Evolutionary conservation across 1,140 invertebrate genomes (phyloP).

Genomic region (Akabosia matsudoensis): DNA sequence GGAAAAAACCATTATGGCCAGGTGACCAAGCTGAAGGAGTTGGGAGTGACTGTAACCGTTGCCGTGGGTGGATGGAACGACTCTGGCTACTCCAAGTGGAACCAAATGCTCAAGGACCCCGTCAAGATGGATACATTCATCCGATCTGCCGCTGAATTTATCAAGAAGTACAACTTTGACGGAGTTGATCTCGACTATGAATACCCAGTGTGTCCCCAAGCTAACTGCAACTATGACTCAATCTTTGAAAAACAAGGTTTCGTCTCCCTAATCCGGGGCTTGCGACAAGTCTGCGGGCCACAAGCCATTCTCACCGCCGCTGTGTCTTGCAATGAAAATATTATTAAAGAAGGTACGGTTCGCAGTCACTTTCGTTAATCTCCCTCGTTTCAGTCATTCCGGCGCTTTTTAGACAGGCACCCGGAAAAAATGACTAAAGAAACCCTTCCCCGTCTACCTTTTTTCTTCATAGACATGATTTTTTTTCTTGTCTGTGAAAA

Average conservation of each 20-base stretch:
- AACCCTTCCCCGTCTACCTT: too few species aligned
- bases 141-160: conserved; percentile 58
- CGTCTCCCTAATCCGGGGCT: conserved; percentile 55
- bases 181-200: conserved; percentile 79
- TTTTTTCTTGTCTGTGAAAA: not conserved
- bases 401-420: not conserved
- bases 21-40: conserved; percentile 56
- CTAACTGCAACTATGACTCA: conserved; percentile 50
- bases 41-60: conserved; percentile 60
- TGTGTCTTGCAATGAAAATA: conserved; percentile 15
- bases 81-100: conserved; percentile 54
- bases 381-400: too few species aligned
- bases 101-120: not conserved
- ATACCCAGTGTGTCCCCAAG: conserved; percentile 61
- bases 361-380: too few species aligned
- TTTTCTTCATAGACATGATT: not conserved
- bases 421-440: not conserved
- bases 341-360: conserved; percentile 11
- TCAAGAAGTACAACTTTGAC: conserved; percentile 73
- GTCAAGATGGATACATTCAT: conserved; percentile 8
- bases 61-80: conserved; percentile 66
- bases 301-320: conserved; percentile 18
- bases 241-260: conserved; percentile 56
- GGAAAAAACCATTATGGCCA: conserved; percentile 61
- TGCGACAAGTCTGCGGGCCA: conserved; percentile 56